Conservation (phyloP, 2,888 invertebrate genomes). For the Mythimna impura region DNA sequence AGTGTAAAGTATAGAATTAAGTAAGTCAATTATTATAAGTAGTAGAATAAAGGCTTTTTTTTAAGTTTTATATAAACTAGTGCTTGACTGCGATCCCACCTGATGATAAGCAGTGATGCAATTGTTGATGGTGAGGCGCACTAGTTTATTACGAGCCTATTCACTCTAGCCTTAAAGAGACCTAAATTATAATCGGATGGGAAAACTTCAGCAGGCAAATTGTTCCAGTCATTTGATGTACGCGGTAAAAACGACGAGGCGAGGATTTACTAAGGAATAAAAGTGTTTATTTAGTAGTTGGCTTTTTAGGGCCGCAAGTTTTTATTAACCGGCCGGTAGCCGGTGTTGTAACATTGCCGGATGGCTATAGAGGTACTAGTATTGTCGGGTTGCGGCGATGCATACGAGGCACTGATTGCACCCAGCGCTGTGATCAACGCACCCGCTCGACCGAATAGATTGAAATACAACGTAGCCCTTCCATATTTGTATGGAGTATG, state of each 20-base stretch:
- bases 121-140: no score
- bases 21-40: no score
- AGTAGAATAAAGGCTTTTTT: no score
- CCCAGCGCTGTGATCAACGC: slow-evolving; percentile 65
- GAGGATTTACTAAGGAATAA: slow-evolving; percentile 5
- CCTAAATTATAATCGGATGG: no score
- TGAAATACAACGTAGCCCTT: slow-evolving; percentile 58
- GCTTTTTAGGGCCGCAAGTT: slow-evolving; percentile 9
- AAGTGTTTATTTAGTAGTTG: background rate
- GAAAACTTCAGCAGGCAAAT: no score
- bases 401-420: slow-evolving; percentile 77
- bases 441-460: slow-evolving; percentile 68
- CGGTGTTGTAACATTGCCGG: slow-evolving; percentile 36
- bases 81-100: no score
- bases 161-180: no score
- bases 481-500: slow-evolving; percentile 23
- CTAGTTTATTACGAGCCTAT: no score
- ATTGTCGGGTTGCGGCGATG: slow-evolving; percentile 75
- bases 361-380: slow-evolving; percentile 49
- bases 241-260: no score
- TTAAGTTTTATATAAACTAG: background rate
- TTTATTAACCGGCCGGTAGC: slow-evolving; percentile 18
- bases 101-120: no score
- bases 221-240: no score
- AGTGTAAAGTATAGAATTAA: no score